Conservation (phyloP, 2,797 vertebrate species). For the Pempheris klunzingeri region DNA sequence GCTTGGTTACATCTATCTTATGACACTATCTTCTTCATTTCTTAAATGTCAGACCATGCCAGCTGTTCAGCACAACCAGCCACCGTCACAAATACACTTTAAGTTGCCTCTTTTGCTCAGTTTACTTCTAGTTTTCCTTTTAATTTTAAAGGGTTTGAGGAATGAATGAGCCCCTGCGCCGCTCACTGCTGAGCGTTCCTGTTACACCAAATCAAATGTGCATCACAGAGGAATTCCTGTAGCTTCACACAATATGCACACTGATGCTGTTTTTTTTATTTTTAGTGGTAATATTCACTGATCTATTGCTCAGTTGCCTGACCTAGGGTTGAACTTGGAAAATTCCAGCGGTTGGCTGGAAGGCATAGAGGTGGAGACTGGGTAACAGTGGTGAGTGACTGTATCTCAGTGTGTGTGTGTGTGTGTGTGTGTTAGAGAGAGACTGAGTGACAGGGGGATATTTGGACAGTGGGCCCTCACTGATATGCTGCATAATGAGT, state of each 20-base stretch:
- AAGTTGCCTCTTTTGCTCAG: conserved; percentile 12
- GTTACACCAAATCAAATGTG: conserved; percentile 22
- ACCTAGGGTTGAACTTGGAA: conserved; percentile 77
- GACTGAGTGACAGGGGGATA: conserved; percentile 47
- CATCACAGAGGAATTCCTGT: not conserved
- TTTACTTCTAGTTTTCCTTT: conserved; percentile 24
- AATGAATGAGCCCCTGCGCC: conserved; percentile 6
- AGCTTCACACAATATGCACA: not conserved
- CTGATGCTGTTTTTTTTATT: not conserved
- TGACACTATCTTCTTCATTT: conserved; percentile 66
- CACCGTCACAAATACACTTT: conserved; percentile 20
- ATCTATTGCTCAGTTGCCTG: conserved; percentile 66
- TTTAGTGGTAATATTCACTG: conserved; percentile 31
- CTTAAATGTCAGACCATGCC: conserved; percentile 74
- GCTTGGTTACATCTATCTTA: conserved; percentile 67
- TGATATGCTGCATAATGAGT: conserved; percentile 59
- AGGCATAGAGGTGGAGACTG: conserved; percentile 64
- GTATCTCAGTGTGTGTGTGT: conserved; percentile 24
- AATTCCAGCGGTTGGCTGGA: conserved; percentile 67
- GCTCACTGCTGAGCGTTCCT: conserved; percentile 23
- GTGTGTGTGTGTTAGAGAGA: conserved; percentile 17
- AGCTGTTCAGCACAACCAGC: conserved; percentile 61
- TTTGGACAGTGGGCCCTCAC: conserved; percentile 58
- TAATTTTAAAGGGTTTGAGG: not conserved
- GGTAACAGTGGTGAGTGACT: conserved; percentile 58